Percentiles rank a stretch among this genome's conserved stretches.
These are phyloP conservation scores for Zapornia atra DNA, from an alignment of 2,113 vertebrate genomes.

Conservation along the genomic window DNA sequence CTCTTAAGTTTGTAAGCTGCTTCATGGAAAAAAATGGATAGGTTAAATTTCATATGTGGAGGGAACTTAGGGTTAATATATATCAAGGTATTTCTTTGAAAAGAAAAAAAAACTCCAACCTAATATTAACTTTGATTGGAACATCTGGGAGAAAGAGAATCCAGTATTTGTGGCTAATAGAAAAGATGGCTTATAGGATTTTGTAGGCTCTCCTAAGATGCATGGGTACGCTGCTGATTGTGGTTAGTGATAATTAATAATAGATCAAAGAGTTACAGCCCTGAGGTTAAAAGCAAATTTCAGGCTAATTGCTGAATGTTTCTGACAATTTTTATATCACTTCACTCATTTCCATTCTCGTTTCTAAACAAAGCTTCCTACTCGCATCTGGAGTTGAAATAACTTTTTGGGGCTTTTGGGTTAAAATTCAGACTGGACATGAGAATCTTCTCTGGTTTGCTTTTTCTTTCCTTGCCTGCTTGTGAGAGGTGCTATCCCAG, in stretches of 20 bases:
- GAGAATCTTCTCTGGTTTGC: not conserved
- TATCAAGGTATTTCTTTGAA: not conserved
- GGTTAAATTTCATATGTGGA: not conserved
- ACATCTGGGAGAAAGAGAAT: not conserved
- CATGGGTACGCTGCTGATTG: not conserved
- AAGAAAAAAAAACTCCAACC: too few species aligned
- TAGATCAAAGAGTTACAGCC: conserved; percentile 58
- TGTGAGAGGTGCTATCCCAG: not conserved
- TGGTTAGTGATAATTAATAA: conserved; percentile 57
- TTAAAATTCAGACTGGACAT: not conserved
- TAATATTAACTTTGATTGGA: not conserved
- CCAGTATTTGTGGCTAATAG: not conserved
- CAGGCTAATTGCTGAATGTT: conserved; percentile 49
- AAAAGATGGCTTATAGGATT: not conserved
- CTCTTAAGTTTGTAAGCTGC: not conserved
- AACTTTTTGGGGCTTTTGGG: not conserved
- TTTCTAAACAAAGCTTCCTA: not conserved
- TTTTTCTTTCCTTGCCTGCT: not conserved
- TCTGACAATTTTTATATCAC: conserved; percentile 17
- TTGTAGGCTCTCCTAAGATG: not conserved
- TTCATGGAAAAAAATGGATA: not conserved
- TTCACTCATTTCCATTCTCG: not conserved
- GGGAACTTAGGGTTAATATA: not conserved
- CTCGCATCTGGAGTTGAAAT: not conserved
- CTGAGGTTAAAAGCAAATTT: conserved; percentile 40